Evolutionary conservation across 2,113 vertebrate species (phyloP), one percentile per base, ranked within the genome.

Genomic region (Podocnemis expansa): DNA sequence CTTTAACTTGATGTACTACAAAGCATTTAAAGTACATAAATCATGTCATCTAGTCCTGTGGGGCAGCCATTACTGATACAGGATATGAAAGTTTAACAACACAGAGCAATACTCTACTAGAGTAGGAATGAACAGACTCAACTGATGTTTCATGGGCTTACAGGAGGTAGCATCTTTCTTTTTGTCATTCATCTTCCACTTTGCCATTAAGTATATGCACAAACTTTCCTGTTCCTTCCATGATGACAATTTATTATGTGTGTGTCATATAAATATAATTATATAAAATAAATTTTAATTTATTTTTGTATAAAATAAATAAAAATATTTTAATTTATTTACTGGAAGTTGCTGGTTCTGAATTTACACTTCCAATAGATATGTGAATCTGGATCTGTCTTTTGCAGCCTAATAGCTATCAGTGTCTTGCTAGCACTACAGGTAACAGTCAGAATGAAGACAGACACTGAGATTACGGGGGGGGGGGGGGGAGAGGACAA

Each of bases 11-110:
- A 95, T 93, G 31, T 51, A 80, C 86, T 93, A 81, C 51, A 78
- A 5, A 91, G 81, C 67, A 85, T 58, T 96, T 94, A 91, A 92
- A 89, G 94, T 94, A 94, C 9, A 95, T 24, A 86, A 89, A 87
- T 93, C 86, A 80, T 14, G 75, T 84, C 47, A 4, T 49, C 80
- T 75, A 25, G 34, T 90, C 70, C 85, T 1, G 10, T 25, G 29
- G 2, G 78, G 24, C 67, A 89, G 79, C 93, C 19, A 85, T 25
- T 92, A 87, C 82, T 95, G n/a, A 29, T 91, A 54, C 41, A 38
- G 55, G 13, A 56, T 55, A 85, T 78, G 22, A 58, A 0, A 10
- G 47, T 93, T 90, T 79, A 95, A 93, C 21, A 82, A 55, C 47
- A 79, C 4, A 2, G 70, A 76, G 25, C 1, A 70, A 60, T 34